These are phyloP conservation scores for Cheirogaleus major DNA, from an alignment of 2,797 vertebrate genomes.

Conservation along the genomic window DNA sequence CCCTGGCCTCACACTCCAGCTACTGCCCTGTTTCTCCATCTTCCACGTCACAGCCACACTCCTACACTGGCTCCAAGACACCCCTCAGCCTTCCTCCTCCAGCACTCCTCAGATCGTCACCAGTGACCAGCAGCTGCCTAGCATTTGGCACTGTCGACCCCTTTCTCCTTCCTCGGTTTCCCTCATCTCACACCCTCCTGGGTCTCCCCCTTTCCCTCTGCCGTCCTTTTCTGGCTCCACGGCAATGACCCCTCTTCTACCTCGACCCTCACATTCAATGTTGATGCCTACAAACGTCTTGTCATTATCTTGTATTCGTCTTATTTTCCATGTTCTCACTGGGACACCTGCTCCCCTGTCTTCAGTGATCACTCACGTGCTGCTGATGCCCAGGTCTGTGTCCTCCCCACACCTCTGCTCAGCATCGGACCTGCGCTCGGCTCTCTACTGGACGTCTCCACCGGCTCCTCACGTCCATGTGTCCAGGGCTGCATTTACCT, in stretches of 20 bases:
- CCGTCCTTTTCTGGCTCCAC: neutral
- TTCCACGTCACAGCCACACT: neutral
- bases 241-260: neutral
- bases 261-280: neutral
- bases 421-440: neutral
- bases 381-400: neutral
- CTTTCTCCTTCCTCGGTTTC: neutral
- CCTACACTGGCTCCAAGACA: neutral
- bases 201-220: neutral
- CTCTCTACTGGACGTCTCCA: neutral
- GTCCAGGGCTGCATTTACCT: neutral
- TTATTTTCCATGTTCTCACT: neutral
- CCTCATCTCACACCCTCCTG: neutral
- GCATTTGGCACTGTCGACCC: neutral
- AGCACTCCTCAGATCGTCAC: neutral
- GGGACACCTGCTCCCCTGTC: neutral
- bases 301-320: neutral
- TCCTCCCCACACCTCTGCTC: neutral
- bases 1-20: neutral
- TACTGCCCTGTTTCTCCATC: neutral
- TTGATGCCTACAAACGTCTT: neutral
- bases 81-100: neutral
- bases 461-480: fast-evolving
- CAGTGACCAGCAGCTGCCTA: neutral
- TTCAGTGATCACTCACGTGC: neutral